Percentiles rank a stretch among this genome's conserved stretches.
Conservation (phyloP, 2,888 invertebrate species). For the Phyllotreta striolata region DNA sequence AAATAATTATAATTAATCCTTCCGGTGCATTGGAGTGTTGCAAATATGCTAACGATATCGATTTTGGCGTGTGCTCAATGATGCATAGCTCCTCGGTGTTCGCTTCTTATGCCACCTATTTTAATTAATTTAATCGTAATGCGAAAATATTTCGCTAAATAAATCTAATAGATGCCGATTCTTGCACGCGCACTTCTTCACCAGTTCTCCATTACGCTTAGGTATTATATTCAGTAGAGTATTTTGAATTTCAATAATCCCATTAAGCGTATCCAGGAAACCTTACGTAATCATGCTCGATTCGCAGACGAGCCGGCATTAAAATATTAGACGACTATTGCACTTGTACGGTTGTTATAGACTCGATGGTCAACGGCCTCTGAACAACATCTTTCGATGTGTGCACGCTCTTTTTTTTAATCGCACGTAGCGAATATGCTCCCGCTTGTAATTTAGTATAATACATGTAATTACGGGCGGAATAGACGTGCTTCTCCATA, state of each 20-base stretch:
- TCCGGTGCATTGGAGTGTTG: slow-evolving; percentile 14
- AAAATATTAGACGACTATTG: slow-evolving; percentile 33
- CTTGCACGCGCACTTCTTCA: no score
- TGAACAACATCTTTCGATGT: slow-evolving; percentile 27
- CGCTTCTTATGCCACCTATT: no score
- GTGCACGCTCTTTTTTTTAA: slow-evolving; percentile 3
- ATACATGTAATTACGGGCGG: slow-evolving; percentile 2
- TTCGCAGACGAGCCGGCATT: slow-evolving; percentile 31
- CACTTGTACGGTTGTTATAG: slow-evolving; percentile 36
- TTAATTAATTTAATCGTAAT: no score
- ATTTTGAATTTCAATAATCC: slow-evolving; percentile 12
- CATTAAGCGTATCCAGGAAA: slow-evolving; percentile 1
- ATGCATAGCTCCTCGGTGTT: not conserved
- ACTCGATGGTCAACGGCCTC: slow-evolving; percentile 39
- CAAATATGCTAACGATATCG: slow-evolving; percentile 8
- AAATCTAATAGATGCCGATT: no score
- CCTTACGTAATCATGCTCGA: slow-evolving; percentile 8
- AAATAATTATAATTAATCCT: slow-evolving; percentile 16
- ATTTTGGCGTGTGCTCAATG: slow-evolving; percentile 1
- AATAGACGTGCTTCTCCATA: no score
- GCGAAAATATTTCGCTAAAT: no score
- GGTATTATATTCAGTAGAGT: not conserved
- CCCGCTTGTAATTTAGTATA: slow-evolving; percentile 3
- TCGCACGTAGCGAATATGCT: slow-evolving; percentile 7
- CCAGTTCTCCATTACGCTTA: no score